Conservation (phyloP, 2,888 invertebrate genomes). For the Andrena minutula region DNA sequence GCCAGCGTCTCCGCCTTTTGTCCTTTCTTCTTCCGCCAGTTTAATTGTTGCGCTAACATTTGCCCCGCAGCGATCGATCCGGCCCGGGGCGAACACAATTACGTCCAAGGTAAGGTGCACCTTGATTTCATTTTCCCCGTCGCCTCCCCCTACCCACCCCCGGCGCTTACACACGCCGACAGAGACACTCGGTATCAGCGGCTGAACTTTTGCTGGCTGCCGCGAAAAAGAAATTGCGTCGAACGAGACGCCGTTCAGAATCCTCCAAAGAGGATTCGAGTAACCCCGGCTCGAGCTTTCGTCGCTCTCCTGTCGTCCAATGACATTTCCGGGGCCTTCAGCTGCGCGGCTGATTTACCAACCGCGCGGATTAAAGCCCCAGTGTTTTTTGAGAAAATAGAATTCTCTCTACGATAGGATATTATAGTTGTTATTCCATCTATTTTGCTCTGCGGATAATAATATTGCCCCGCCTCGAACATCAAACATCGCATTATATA, state of each 20-base stretch:
- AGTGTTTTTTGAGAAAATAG: not conserved
- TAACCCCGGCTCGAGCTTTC: not conserved
- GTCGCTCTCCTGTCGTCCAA: not conserved
- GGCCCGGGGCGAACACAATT: slow-evolving; percentile 50
- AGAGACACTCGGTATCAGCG: slow-evolving; percentile 11
- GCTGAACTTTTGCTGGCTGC: not conserved
- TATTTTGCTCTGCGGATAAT: not conserved
- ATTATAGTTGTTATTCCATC: not conserved
- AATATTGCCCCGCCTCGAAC: not conserved
- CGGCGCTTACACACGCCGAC: not conserved
- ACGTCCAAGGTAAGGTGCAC: slow-evolving; percentile 57
- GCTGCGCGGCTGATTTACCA: slow-evolving; percentile 5
- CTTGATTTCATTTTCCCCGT: slow-evolving; percentile 50
- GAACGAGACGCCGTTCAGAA: not conserved
- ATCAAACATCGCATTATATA: not conserved
- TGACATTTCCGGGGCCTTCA: not conserved
- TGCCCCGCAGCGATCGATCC: slow-evolving; percentile 68
- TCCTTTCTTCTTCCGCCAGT: slow-evolving; percentile 63
- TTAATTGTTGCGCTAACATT: slow-evolving; percentile 74
- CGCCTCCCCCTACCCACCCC: not conserved
- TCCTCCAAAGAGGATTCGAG: not conserved
- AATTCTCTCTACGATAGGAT: not conserved
- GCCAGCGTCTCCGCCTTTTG: slow-evolving; percentile 60
- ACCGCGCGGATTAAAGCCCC: not conserved
- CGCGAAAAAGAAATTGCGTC: not conserved